These are phyloP conservation scores for Passer domesticus DNA, from an alignment of 2,113 vertebrate species.

Conservation along the genomic window DNA sequence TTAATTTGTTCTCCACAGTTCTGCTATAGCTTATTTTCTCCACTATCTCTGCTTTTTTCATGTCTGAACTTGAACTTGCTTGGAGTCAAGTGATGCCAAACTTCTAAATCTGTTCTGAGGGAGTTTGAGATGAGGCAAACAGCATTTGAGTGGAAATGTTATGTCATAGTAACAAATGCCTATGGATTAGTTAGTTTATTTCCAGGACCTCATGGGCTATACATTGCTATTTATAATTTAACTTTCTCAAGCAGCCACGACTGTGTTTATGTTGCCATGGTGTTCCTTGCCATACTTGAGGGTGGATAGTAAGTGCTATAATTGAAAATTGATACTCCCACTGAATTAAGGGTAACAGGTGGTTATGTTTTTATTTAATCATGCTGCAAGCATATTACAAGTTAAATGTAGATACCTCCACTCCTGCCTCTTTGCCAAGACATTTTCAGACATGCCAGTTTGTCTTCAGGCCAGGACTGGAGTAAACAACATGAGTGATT, in stretches of 20 bases:
- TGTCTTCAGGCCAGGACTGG: neutral
- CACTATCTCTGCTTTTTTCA: neutral
- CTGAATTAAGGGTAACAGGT: constrained; percentile 80
- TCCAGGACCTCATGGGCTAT: constrained; percentile 58
- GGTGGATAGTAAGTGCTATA: constrained; percentile 60
- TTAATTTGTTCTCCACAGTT: neutral
- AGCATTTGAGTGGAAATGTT: constrained; percentile 42
- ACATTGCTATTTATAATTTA: constrained; percentile 70
- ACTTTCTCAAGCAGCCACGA: constrained; percentile 42
- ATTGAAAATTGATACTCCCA: constrained; percentile 78
- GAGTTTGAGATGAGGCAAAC: constrained; percentile 29
- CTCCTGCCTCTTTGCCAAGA: neutral
- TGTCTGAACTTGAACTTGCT: neutral
- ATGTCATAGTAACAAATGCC: constrained; percentile 59
- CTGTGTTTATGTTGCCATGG: constrained; percentile 78
- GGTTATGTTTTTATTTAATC: constrained; percentile 63
- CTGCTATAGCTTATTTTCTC: neutral
- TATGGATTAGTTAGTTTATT: constrained; percentile 70
- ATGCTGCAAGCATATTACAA: neutral
- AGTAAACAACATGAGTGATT: neutral
- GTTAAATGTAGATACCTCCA: constrained; percentile 4
- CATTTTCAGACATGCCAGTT: neutral
- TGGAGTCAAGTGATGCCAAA: neutral
- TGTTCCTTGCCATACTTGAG: constrained; percentile 63
- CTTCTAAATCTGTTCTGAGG: constrained; percentile 24